Evolutionary conservation across 2,888 invertebrate genomes (phyloP).

Genomic region (Steinernema hermaphroditum): DNA sequence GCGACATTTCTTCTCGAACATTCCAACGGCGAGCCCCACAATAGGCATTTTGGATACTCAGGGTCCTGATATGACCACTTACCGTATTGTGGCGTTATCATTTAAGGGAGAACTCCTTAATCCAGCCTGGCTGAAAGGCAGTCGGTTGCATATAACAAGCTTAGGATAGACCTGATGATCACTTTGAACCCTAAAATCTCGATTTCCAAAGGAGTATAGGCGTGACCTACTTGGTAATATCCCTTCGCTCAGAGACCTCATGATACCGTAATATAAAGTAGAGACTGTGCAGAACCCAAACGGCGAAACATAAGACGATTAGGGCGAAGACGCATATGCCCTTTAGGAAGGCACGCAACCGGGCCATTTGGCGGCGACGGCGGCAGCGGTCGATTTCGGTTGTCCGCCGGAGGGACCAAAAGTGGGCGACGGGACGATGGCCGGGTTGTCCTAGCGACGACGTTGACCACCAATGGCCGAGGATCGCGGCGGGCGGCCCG

Average conservation of each 20-base stretch:
- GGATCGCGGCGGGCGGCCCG: constrained; percentile 22
- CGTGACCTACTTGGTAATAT: constrained; percentile 43
- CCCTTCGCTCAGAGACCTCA: constrained; percentile 44
- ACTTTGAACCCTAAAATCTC: constrained; percentile 40
- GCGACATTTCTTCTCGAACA: too few species aligned
- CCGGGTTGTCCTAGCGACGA: background rate
- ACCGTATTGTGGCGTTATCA: constrained; percentile 6
- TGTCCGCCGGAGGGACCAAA: background rate
- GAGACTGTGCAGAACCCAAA: constrained; percentile 53
- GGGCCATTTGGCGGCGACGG: constrained; percentile 2
- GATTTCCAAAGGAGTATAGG: background rate
- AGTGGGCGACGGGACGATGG: background rate
- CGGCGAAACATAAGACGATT: constrained; percentile 44
- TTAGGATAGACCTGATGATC: constrained; percentile 48
- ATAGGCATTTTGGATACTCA: too few species aligned
- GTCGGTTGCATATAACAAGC: constrained; percentile 53
- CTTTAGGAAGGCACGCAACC: constrained; percentile 20
- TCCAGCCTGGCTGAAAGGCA: constrained; percentile 36
- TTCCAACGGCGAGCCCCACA: too few species aligned
- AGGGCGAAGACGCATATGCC: constrained; percentile 41
- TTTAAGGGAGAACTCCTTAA: constrained; percentile 25
- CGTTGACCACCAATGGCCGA: background rate
- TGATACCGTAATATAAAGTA: constrained; percentile 51
- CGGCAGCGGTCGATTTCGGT: background rate
- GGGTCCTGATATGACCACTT: too few species aligned